Evolutionary conservation across 2,113 vertebrate species (phyloP), one percentile per base, ranked within the genome.

Genomic region (Perca flavescens): DNA sequence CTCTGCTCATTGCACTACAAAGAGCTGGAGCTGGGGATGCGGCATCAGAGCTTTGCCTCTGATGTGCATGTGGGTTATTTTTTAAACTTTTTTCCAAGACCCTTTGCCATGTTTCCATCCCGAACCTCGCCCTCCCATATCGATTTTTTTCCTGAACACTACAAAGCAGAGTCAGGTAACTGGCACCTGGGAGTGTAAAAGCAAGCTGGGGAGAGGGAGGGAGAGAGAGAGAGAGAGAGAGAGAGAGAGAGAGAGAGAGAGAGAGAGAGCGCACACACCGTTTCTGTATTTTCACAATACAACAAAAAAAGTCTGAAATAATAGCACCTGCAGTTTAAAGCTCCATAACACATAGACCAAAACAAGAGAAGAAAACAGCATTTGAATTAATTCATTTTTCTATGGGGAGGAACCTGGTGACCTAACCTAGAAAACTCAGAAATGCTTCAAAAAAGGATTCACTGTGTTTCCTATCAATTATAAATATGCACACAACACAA

Each of bases 1-100:
- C 87, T 82, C 76, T 52, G 85, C 92, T 94, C 94, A 93, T 91
- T 93, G 89, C 92, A 95, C 93, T 93, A 95, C 92, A 95, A 95
- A 96, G 89, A 77, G 68, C 79, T 86, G 25, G 69, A 89, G 84
- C 77, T 19, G 17, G 84, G 80, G 91, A 91, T 92, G 83, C 85
- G 49, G 86, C 89, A 89, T 84, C 82, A 74, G 79, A 87, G 83
- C 89, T 83, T 65, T 36, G 46, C 62, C 87, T 94, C 88, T 93
- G 90, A 93, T 91, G 93, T 88, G 75, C 77, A 34, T 84, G 74
- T 60, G 28, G 28, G 61, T 73, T 57, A 22, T 46, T 58, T 40
- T 58, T n/a, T 54, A 34, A 34, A 19, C 40, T 25, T 49, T 65
- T 57, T 46, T 28, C 56, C 54, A n/a, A 50, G 34, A 81, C 56